phyloP scores from a whole-genome alignment of 2,797 vertebrate species.

The Champsocephalus gunnari region DNA sequence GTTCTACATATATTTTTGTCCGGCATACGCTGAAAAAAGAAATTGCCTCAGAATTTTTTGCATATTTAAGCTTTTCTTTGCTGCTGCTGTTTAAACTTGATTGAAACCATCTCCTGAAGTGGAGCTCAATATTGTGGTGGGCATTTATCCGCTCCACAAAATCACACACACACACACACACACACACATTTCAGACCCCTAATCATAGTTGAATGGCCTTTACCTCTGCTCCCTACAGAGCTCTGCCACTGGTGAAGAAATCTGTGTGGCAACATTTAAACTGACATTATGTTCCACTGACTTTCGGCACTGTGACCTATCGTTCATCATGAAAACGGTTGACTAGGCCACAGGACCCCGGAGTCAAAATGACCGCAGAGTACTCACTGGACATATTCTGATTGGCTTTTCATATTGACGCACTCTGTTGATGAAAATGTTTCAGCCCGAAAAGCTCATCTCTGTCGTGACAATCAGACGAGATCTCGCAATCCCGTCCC shows the following conservation, averaged over 20 bases:
- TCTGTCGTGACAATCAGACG: conserved; percentile 71
- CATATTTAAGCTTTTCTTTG: conserved; percentile 82
- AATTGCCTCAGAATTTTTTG: conserved; percentile 80
- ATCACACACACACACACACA: conserved; percentile 38
- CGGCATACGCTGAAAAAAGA: conserved; percentile 75
- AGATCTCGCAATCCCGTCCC: conserved; percentile 32
- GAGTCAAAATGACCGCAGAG: conserved; percentile 65
- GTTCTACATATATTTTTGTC: conserved; percentile 85
- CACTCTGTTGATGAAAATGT: conserved; percentile 43
- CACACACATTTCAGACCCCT: conserved; percentile 71
- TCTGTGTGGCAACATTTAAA: conserved; percentile 77
- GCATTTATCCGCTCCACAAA: conserved; percentile 71
- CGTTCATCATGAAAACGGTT: conserved; percentile 76
- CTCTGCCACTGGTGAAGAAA: conserved; percentile 67
- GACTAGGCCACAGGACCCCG: conserved; percentile 72
- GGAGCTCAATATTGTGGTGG: conserved; percentile 72
- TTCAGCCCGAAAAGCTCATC: conserved; percentile 44
- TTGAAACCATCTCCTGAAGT: conserved; percentile 70
- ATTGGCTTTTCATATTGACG: conserved; percentile 67
- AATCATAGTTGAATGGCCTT: conserved; percentile 81
- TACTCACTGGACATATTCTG: conserved; percentile 45
- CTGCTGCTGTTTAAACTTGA: conserved; percentile 82
- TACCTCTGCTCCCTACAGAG: conserved; percentile 77
- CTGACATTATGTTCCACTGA: conserved; percentile 78
- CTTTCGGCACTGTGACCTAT: conserved; percentile 82